phyloP scores from a whole-genome alignment of 2,888 invertebrate genomes.

The Netelia virgata region DNA sequence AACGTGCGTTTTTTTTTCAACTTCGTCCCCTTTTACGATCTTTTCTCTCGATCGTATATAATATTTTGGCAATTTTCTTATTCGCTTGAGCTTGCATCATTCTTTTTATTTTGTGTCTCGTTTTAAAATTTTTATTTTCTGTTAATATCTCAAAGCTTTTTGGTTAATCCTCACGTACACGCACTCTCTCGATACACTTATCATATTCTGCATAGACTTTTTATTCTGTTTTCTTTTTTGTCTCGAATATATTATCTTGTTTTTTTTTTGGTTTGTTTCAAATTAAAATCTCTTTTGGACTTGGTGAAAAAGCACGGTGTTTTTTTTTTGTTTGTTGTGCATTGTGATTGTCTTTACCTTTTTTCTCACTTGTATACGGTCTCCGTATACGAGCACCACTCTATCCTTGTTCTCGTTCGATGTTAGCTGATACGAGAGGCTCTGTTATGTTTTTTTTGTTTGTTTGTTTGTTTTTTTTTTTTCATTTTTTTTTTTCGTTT shows the following conservation, averaged over 20 bases:
- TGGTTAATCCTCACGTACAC: conserved; percentile 40
- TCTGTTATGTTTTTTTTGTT: conserved; percentile 75
- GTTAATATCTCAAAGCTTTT: conserved; percentile 37
- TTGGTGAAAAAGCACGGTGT: conserved; percentile 44
- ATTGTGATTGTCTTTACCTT: conserved; percentile 83
- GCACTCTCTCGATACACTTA: conserved; percentile 57
- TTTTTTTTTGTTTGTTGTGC: conserved; percentile 62
- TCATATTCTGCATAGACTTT: not conserved
- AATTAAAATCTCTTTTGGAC: conserved; percentile 29
- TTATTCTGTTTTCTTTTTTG: conserved; percentile 12
- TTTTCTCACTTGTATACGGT: conserved; percentile 86
- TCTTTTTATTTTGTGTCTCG: not conserved
- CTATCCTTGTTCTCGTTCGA: conserved; percentile 85
- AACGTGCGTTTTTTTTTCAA: conserved; percentile 30
- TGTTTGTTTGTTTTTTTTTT: conserved; percentile 42
- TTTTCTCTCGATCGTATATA: conserved; percentile 8
- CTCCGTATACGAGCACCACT: conserved; percentile 86
- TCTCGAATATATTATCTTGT: not conserved
- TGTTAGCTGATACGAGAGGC: conserved; percentile 85
- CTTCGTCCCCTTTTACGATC: conserved; percentile 22
- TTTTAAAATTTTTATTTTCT: not conserved
- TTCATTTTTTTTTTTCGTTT: conserved; percentile 43
- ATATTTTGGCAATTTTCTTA: conserved; percentile 18
- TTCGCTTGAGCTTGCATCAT: conserved; percentile 6
- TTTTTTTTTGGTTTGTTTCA: conserved; percentile 19